Evolutionary conservation across 1,140 invertebrate species (phyloP).

Genomic region (Drosophila yakuba): DNA sequence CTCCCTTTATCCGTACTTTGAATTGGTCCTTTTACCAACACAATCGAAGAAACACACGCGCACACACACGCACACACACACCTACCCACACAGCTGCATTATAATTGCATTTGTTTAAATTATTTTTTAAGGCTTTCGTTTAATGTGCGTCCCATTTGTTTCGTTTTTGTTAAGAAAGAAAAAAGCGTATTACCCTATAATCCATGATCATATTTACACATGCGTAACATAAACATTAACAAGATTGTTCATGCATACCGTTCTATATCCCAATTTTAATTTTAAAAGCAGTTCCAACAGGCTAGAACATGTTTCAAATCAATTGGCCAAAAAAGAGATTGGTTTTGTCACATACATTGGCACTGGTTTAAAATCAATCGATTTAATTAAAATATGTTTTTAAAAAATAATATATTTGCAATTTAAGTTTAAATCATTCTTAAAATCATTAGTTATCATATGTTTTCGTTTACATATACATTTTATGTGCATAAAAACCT

Average conservation of each 20-base stretch:
- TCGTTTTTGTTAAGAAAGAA: slow-evolving; percentile 14
- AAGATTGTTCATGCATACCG: not conserved
- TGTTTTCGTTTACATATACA: not conserved
- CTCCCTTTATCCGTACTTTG: not conserved
- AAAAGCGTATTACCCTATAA: not conserved
- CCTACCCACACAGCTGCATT: not conserved
- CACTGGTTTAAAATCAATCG: too few species aligned
- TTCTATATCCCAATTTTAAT: too few species aligned
- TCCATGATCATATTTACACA: too few species aligned
- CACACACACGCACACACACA: slow-evolving; percentile 2
- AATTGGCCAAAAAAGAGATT: too few species aligned
- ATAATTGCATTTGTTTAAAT: slow-evolving; percentile 1
- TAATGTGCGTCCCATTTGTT: slow-evolving; percentile 13
- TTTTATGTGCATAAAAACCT: not conserved
- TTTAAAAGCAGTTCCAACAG: too few species aligned
- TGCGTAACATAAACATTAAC: not conserved
- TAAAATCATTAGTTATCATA: too few species aligned
- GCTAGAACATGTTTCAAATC: too few species aligned
- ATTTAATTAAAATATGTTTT: too few species aligned
- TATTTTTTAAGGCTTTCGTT: slow-evolving; percentile 44
- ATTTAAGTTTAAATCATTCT: too few species aligned
- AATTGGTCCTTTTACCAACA: slow-evolving; percentile 24
- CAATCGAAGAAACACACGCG: slow-evolving; percentile 17
- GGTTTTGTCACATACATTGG: too few species aligned
- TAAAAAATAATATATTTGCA: too few species aligned